Evolutionary conservation across 2,797 vertebrate species (phyloP).

Genomic region (Odontamblyopus rebecca): DNA sequence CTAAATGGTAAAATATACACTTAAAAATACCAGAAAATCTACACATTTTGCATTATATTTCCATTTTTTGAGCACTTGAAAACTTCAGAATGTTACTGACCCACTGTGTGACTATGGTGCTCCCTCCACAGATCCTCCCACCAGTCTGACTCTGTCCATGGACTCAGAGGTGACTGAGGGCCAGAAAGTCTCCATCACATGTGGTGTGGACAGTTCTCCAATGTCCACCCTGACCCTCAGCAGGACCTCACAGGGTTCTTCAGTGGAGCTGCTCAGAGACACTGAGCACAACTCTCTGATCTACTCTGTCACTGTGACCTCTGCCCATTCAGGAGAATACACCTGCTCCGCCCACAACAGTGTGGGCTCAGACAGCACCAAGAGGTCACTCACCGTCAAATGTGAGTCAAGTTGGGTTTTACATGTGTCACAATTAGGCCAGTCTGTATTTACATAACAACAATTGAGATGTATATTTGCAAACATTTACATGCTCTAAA

Average conservation of each 20-base stretch:
- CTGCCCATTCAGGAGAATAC: constrained; percentile 28
- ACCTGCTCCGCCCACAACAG: constrained; percentile 30
- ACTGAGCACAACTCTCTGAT: background rate
- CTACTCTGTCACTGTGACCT: constrained; percentile 10
- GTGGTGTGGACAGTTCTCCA: constrained; percentile 55
- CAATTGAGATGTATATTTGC: too few species aligned
- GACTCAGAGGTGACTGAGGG: constrained; percentile 23
- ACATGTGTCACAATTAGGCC: too few species aligned
- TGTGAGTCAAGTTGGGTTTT: constrained; percentile 47
- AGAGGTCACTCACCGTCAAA: constrained; percentile 37
- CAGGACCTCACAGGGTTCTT: background rate
- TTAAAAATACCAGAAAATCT: too few species aligned
- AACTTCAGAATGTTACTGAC: too few species aligned
- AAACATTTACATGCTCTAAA: too few species aligned
- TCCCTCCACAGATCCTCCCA: constrained; percentile 58
- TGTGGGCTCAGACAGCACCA: background rate
- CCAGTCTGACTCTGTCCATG: constrained; percentile 24
- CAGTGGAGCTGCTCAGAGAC: fast-evolving
- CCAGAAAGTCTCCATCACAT: constrained; percentile 17
- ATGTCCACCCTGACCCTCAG: background rate
- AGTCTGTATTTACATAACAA: too few species aligned
- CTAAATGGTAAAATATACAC: too few species aligned
- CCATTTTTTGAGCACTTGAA: too few species aligned
- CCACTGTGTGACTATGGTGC: background rate
- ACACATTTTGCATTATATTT: too few species aligned